Conservation (phyloP, 2,888 invertebrate species). For the Siphlonurus alternatus region DNA sequence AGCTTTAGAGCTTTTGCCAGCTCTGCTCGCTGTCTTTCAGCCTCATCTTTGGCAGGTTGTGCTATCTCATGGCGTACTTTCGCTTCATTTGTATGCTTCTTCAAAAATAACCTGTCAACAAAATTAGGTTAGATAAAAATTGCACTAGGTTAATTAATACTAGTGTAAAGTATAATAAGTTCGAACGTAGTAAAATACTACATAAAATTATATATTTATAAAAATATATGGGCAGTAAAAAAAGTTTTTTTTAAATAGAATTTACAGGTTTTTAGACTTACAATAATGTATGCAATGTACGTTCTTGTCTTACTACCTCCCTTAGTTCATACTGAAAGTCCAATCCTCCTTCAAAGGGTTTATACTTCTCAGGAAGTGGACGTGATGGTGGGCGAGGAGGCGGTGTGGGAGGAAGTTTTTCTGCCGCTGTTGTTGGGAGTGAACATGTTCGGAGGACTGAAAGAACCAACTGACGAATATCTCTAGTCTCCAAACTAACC, state of each 20-base stretch:
- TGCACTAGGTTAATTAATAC: neutral
- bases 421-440: slow-evolving; percentile 72
- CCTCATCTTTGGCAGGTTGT: slow-evolving; percentile 54
- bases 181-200: neutral
- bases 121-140: too few relatives aligned
- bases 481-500: slow-evolving; percentile 48
- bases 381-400: neutral
- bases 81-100: slow-evolving; percentile 49
- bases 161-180: neutral
- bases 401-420: slow-evolving; percentile 40
- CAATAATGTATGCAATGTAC: neutral
- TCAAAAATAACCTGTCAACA: slow-evolving; percentile 56
- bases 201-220: neutral
- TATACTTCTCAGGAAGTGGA: neutral
- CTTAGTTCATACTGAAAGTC: neutral
- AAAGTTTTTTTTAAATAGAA: neutral
- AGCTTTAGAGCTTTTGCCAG: slow-evolving; percentile 39
- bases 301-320: neutral
- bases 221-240: too few relatives aligned
- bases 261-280: too few relatives aligned
- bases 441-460: slow-evolving; percentile 65
- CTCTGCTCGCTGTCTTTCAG: slow-evolving; percentile 41
- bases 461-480: slow-evolving; percentile 54
- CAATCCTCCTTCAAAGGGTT: neutral
- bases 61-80: slow-evolving; percentile 45